These are phyloP conservation scores for Drosophila sp. DNA, from an alignment of 1,140 invertebrate species.

Conservation along the genomic window DNA sequence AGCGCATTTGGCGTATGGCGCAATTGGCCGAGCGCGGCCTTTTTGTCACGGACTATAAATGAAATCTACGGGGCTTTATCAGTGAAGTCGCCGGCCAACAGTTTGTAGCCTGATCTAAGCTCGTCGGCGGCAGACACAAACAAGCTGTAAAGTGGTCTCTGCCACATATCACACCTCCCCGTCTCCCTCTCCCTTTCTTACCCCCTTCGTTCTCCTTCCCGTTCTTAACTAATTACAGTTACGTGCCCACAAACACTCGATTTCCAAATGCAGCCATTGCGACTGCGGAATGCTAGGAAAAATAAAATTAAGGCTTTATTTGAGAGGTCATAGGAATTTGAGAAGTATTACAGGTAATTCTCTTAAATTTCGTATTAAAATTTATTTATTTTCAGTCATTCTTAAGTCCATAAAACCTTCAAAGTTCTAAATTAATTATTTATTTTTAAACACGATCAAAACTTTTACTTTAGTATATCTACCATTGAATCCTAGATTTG, in stretches of 20 bases:
- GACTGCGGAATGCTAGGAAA: background rate
- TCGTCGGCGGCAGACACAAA: slow-evolving; percentile 45
- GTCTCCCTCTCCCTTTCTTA: background rate
- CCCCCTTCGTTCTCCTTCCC: background rate
- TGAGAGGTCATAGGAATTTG: slow-evolving; percentile 8
- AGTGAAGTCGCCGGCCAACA: slow-evolving; percentile 34
- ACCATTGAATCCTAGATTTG: too few species aligned
- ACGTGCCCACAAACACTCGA: background rate
- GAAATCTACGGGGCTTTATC: slow-evolving; percentile 53
- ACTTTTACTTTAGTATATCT: too few species aligned
- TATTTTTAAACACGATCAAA: too few species aligned
- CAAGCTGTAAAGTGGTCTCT: slow-evolving; percentile 51
- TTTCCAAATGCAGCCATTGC: background rate
- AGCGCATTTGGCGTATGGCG: slow-evolving; percentile 55
- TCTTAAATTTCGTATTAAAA: background rate
- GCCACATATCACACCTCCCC: background rate
- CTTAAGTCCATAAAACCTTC: too few species aligned
- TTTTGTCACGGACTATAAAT: slow-evolving; percentile 52
- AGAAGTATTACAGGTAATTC: background rate
- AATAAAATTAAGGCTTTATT: background rate
- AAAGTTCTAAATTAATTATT: too few species aligned
- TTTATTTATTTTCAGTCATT: too few species aligned
- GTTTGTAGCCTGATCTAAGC: slow-evolving; percentile 56
- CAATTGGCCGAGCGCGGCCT: slow-evolving; percentile 69
- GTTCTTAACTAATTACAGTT: background rate